phyloP scores from a whole-genome alignment of 1,140 invertebrate genomes.

The Aphis craccivora region DNA sequence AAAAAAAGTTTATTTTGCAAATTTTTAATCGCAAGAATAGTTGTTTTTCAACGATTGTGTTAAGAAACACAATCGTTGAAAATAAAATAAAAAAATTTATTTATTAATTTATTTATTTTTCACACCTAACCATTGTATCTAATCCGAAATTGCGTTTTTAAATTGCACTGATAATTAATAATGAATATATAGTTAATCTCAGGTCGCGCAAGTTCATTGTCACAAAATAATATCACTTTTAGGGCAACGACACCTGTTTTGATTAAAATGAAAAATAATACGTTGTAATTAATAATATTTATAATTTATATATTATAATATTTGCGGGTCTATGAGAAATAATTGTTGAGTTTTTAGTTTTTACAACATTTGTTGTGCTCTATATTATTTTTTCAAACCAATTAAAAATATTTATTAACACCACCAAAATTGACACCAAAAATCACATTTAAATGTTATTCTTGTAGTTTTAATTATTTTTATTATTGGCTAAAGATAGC shows the following conservation, averaged over 20 bases:
- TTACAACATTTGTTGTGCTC: not conserved
- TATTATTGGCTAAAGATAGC: not conserved
- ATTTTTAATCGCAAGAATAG: not conserved
- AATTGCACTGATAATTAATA: slow-evolving; percentile 27
- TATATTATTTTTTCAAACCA: not conserved
- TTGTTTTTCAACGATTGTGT: not conserved
- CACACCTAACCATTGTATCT: not conserved
- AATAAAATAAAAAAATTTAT: too few relatives aligned
- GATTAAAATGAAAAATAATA: slow-evolving; percentile 26
- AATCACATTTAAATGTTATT: not conserved
- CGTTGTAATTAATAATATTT: not conserved
- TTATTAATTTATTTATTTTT: not conserved
- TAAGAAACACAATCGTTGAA: too few relatives aligned
- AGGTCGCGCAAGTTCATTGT: slow-evolving; percentile 53
- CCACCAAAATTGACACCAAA: not conserved
- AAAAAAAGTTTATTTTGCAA: not conserved
- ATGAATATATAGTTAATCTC: slow-evolving; percentile 29
- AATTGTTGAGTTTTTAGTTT: not conserved
- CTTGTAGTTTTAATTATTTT: not conserved
- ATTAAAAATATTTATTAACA: not conserved
- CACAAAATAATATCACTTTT: slow-evolving; percentile 27
- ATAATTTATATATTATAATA: not conserved
- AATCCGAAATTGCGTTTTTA: slow-evolving; percentile 15
- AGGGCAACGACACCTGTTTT: slow-evolving; percentile 52
- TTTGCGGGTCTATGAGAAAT: not conserved